These are phyloP conservation scores for Oxyruncus cristatus DNA, from an alignment of 2,113 vertebrate species.

Conservation along the genomic window DNA sequence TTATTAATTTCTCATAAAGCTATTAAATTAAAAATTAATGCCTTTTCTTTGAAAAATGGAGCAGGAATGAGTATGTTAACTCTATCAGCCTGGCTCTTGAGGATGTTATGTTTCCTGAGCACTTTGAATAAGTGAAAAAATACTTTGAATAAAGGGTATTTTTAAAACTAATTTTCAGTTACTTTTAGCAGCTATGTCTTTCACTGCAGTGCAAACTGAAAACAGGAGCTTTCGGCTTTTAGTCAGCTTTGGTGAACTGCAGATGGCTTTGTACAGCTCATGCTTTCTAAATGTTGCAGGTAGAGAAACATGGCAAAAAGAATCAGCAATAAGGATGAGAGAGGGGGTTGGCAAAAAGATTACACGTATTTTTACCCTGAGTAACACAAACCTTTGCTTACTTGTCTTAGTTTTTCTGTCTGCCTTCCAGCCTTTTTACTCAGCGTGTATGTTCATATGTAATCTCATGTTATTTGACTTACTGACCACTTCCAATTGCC, in stretches of 20 bases:
- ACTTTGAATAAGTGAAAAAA: neutral
- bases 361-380: neutral
- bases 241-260: neutral
- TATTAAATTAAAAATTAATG: neutral
- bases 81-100: neutral
- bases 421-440: neutral
- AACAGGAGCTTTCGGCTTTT: neutral
- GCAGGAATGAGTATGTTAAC: neutral
- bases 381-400: neutral
- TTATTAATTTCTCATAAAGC: neutral
- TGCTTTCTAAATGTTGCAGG: neutral
- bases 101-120: neutral
- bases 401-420: neutral
- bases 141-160: neutral
- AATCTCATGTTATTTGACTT: neutral
- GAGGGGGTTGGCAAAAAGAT: neutral
- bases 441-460: neutral
- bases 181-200: neutral
- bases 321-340: neutral
- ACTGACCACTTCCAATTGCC: neutral
- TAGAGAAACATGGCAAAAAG: neutral
- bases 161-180: neutral
- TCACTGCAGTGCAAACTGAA: neutral
- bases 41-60: neutral
- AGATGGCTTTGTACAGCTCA: neutral